phyloP scores from a whole-genome alignment of 2,888 invertebrate species.

The Drosophila colorata region DNA sequence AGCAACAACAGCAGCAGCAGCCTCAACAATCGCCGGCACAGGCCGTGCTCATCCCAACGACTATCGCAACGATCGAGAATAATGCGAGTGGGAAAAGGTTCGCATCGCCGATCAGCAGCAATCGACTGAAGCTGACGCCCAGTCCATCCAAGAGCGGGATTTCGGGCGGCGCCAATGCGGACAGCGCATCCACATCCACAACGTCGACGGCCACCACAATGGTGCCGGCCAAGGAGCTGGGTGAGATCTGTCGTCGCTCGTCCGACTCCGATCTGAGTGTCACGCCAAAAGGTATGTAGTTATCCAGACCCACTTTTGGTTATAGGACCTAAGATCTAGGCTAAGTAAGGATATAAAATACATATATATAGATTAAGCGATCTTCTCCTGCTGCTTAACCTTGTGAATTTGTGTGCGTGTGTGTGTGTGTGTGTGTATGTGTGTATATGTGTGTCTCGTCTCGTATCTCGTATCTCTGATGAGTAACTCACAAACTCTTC shows the following conservation, averaged over 20 bases:
- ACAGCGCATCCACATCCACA: conserved; percentile 83
- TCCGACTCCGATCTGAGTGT: conserved; percentile 97
- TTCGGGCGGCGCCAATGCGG: conserved; percentile 66
- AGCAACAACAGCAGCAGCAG: conserved; percentile 74
- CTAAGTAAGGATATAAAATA: conserved; percentile 27
- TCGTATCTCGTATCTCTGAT: conserved; percentile 26
- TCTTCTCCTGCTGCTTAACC: conserved; percentile 4
- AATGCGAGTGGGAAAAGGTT: conserved; percentile 66
- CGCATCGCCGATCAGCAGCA: conserved; percentile 85
- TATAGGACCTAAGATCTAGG: conserved; percentile 23
- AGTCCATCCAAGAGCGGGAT: conserved; percentile 86
- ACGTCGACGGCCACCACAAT: conserved; percentile 86
- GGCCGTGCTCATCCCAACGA: conserved; percentile 65
- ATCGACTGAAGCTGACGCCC: conserved; percentile 86
- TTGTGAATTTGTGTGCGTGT: conserved; percentile 13
- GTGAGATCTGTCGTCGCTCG: conserved; percentile 91
- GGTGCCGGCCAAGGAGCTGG: conserved; percentile 81
- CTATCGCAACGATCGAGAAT: conserved; percentile 44
- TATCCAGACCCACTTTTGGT: neutral
- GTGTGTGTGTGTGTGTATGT: conserved; percentile 28
- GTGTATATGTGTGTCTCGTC: conserved; percentile 28
- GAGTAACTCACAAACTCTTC: conserved; percentile 62
- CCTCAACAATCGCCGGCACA: conserved; percentile 80
- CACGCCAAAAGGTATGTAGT: conserved; percentile 93
- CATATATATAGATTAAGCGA: conserved; percentile 1